Conservation (phyloP, 53 echinoderm and acorn worm species). For the Echinarachnius parma region DNA sequence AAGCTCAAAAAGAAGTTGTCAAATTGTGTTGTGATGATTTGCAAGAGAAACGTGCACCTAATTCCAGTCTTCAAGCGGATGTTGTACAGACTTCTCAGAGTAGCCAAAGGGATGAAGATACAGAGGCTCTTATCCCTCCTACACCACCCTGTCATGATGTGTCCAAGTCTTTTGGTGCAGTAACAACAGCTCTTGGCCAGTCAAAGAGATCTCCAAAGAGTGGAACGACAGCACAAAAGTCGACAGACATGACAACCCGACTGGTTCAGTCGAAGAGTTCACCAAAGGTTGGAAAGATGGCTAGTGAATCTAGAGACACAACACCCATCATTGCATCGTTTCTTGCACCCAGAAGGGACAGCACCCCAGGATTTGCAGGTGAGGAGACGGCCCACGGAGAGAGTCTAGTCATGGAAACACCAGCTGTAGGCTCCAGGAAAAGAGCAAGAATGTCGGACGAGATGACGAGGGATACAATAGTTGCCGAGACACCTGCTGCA, state of each 20-base stretch:
- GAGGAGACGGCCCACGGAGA: background rate
- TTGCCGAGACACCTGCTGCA: constrained; percentile 26
- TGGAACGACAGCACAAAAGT: no score
- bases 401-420: constrained; percentile 35
- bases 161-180: background rate
- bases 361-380: background rate
- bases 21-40: background rate
- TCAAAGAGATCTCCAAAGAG: background rate
- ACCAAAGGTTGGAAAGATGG: no score
- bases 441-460: background rate
- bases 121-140: constrained; percentile 31
- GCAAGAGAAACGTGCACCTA: background rate
- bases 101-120: constrained; percentile 20
- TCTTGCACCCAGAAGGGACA: background rate
- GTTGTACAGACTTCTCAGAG: constrained; percentile 1
- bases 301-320: no score
- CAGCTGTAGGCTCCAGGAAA: constrained; percentile 5
- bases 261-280: no score
- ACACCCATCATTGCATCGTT: background rate
- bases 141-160: constrained; percentile 26
- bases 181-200: background rate
- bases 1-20: no score
- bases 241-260: no score
- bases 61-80: background rate
- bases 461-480: background rate